These are phyloP conservation scores for Peromyscus melanophrys DNA, from an alignment of 2,797 vertebrate genomes.

Conservation along the genomic window DNA sequence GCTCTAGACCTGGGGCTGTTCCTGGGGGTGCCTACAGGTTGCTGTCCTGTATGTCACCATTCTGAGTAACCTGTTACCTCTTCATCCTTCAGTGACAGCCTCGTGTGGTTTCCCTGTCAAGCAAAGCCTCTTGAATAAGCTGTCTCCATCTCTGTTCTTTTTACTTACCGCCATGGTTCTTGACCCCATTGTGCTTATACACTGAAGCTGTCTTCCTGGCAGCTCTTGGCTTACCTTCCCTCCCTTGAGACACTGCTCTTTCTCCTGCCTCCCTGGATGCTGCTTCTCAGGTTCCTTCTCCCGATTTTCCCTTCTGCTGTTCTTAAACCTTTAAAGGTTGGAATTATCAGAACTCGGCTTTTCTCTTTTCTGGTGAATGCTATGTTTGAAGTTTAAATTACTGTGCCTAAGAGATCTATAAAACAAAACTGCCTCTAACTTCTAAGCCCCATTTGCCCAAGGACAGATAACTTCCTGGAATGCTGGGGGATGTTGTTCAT, in stretches of 20 bases:
- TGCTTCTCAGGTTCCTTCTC: background rate
- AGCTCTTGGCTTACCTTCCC: too few relatives aligned
- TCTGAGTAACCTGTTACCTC: background rate
- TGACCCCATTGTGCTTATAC: background rate
- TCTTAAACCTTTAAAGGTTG: slow-evolving; percentile 18
- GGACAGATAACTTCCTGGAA: too few relatives aligned
- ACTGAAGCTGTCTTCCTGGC: background rate
- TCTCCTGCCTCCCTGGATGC: too few relatives aligned
- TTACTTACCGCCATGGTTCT: background rate
- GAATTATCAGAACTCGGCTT: background rate
- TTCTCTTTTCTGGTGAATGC: background rate
- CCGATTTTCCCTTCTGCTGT: background rate
- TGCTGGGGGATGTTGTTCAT: background rate
- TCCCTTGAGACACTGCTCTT: rapidly evolving
- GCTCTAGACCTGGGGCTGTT: background rate
- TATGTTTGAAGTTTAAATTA: background rate
- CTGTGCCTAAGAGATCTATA: background rate
- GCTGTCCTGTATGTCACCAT: background rate
- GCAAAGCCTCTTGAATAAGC: background rate
- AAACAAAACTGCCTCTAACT: background rate
- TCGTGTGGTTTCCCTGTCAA: background rate
- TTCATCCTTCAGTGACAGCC: background rate
- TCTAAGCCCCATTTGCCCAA: background rate
- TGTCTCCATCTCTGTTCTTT: background rate
- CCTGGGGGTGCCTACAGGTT: background rate